These are phyloP conservation scores for Bombus balteatus DNA, from an alignment of 1,140 invertebrate species.

Conservation along the genomic window DNA sequence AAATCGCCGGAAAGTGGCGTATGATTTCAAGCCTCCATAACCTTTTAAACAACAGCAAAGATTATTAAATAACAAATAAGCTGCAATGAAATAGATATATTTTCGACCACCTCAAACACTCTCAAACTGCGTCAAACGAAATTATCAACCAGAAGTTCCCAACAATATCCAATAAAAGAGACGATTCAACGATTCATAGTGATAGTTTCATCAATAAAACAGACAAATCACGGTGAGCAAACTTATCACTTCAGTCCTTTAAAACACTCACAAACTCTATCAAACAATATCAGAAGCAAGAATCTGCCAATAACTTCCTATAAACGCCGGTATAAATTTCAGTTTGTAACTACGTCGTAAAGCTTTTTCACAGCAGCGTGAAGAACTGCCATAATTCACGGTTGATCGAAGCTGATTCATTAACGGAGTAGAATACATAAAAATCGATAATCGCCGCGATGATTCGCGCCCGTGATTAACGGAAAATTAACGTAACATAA, in stretches of 20 bases:
- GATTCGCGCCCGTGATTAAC: neutral
- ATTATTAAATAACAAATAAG: no score
- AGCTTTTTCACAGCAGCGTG: neutral
- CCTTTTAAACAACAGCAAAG: neutral
- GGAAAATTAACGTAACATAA: neutral
- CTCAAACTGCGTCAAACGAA: no score
- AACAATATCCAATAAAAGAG: no score
- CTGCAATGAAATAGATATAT: no score
- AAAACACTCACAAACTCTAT: neutral
- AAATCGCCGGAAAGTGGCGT: neutral
- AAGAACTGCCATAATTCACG: neutral
- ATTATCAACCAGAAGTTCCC: no score
- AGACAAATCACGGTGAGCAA: no score
- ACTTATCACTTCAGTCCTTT: neutral
- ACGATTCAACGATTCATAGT: no score
- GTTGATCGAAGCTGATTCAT: neutral
- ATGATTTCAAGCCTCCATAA: neutral
- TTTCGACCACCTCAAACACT: no score
- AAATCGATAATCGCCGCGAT: constrained; percentile 2
- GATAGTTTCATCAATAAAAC: neutral
- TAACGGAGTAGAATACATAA: neutral
- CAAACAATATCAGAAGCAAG: neutral
- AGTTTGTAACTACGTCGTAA: neutral
- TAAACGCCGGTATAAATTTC: neutral
- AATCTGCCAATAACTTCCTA: no score